phyloP scores from a whole-genome alignment of 2,888 invertebrate genomes.

The Terebella lapidaria region DNA sequence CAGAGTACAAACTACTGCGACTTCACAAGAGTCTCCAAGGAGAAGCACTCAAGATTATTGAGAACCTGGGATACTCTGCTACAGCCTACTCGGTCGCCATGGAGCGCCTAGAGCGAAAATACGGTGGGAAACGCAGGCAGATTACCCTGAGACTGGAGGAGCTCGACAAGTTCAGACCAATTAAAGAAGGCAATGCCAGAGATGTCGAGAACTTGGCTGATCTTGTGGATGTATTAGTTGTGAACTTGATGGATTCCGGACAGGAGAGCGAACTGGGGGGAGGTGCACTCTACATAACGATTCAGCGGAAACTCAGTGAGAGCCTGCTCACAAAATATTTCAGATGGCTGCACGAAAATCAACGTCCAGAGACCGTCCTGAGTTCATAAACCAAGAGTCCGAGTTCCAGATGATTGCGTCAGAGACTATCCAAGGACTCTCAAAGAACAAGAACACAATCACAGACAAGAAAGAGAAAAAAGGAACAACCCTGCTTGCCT shows the following conservation, averaged over 20 bases:
- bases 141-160: slow-evolving; percentile 8
- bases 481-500: too few species aligned
- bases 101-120: slow-evolving; percentile 9
- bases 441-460: too few species aligned
- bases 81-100: slow-evolving; percentile 14
- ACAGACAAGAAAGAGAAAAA: too few species aligned
- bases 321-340: slow-evolving; percentile 3
- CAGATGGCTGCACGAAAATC: slow-evolving; percentile 5
- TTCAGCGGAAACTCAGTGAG: slow-evolving; percentile 8
- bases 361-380: slow-evolving; percentile 1
- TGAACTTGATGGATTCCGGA: slow-evolving; percentile 13
- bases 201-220: slow-evolving; percentile 12
- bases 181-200: slow-evolving; percentile 6
- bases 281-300: slow-evolving; percentile 10
- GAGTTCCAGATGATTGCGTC: slow-evolving; percentile 7
- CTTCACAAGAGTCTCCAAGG: slow-evolving; percentile 9
- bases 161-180: slow-evolving; percentile 10
- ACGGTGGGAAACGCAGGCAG: slow-evolving; percentile 11
- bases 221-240: slow-evolving; percentile 9
- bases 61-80: slow-evolving; percentile 13
- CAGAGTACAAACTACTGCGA: slow-evolving; percentile 12
- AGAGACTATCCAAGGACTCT: slow-evolving; percentile 7
- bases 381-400: slow-evolving; percentile 6
- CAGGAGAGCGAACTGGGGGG: slow-evolving; percentile 5
- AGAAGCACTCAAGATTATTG: slow-evolving; percentile 6